Base-by-base conservation (phyloP, 2,113 vertebrate genomes). In the Xenus cinereus region DNA sequence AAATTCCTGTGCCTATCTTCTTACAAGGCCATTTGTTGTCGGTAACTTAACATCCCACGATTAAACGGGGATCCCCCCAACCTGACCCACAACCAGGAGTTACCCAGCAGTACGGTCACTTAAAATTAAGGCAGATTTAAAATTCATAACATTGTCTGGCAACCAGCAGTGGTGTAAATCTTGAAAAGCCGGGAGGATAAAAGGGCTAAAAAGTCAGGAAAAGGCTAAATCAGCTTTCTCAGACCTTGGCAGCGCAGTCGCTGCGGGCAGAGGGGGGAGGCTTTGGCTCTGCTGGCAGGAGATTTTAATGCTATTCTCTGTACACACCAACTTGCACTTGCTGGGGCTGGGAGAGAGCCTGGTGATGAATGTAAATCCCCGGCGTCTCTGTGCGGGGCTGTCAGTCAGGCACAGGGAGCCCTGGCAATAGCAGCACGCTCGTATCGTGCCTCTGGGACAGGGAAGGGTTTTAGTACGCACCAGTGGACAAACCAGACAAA, bases 161-260 rank as follows among this genome's bases (percentile, higher is more conserved):
- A 94, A 95, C 35, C 14, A 35, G 54, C 50, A 48, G 30, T 11
- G 33, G 33, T 3, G 5, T n/a, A 87, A 74, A 91, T 71, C 90
- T 95, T 54, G 1, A 33, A 77, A 96, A 93, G 87, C 33, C 4
- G 1, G 43, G 54, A 89, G 84, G 69, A 92, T 53, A 93, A 84
- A 87, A 74, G 39, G 89, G 67, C 74, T 91, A 67, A 71, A 78
- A 89, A 86, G 71, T 88, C 93, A 93, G 81, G 54, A 91, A 71
- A 91, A 89, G 68, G 64, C 71, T 79, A 81, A 89, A 93, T 71
- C 88, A 90, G 94, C 94, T 94, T 74, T 66, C 93, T 91, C 50
- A 27, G 48, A 51, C 60, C 86, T 90, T 89, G 92, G 90, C 83
- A 90, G 76, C 20, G 5, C 45, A 19, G 48, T 7, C 7, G 3